These are phyloP conservation scores for Norana najaformis DNA, from an alignment of 2,888 invertebrate species.

Conservation along the genomic window DNA sequence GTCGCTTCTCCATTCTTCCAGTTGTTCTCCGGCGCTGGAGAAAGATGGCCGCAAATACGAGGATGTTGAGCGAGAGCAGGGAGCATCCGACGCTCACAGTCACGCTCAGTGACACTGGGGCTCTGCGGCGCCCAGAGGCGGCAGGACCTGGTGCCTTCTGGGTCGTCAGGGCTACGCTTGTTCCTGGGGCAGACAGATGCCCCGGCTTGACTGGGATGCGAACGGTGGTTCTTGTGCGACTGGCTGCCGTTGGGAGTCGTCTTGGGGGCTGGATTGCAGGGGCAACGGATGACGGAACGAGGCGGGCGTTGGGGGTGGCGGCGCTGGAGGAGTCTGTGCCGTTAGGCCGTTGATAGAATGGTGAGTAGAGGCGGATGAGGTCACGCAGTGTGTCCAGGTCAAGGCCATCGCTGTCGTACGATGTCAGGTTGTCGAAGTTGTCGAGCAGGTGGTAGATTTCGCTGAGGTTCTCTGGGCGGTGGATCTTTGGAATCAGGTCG, in stretches of 20 bases:
- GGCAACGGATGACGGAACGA: background rate
- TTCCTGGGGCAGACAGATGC: conserved; percentile 1
- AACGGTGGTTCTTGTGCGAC: background rate
- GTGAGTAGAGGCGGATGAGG: background rate
- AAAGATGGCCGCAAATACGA: conserved; percentile 91
- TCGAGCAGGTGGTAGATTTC: conserved; percentile 82
- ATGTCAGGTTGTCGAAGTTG: conserved; percentile 79
- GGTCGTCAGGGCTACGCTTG: background rate
- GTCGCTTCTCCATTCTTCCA: background rate
- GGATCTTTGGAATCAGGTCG: conserved; percentile 85
- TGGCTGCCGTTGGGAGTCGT: background rate
- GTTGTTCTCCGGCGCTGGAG: conserved; percentile 69
- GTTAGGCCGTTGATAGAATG: background rate
- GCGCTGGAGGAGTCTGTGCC: background rate
- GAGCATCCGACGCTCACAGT: conserved; percentile 89
- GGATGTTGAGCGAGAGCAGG: conserved; percentile 83
- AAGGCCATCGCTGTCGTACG: conserved; percentile 71
- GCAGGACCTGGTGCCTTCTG: background rate
- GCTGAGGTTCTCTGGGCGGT: conserved; percentile 80
- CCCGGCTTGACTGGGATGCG: background rate
- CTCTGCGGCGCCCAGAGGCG: background rate
- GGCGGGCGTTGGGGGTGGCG: background rate
- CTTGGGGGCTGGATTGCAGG: background rate
- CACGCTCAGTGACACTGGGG: conserved; percentile 52
- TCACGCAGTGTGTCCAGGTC: conserved; percentile 17